These are phyloP conservation scores for Apodemia zela DNA, from an alignment of 2,888 invertebrate species.

Conservation along the genomic window DNA sequence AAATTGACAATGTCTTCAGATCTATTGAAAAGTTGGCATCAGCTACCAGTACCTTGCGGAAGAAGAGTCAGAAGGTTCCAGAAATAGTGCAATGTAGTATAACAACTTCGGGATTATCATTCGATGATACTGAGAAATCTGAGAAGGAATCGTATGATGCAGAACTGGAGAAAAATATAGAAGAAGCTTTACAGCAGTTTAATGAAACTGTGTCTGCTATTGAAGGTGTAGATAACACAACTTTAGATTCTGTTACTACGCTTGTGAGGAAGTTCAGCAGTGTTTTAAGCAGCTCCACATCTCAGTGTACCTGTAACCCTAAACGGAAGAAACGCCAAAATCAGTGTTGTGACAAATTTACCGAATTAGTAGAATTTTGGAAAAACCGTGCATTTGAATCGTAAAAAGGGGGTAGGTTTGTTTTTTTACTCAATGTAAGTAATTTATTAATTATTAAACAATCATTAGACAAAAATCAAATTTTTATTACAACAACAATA, in stretches of 20 bases:
- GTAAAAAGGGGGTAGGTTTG: constrained; percentile 4
- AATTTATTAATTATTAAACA: too few species aligned
- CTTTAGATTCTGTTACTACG: constrained; percentile 57
- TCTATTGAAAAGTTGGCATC: constrained; percentile 62
- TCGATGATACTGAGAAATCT: constrained; percentile 52
- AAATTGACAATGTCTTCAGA: constrained; percentile 64
- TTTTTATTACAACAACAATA: too few species aligned
- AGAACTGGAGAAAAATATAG: constrained; percentile 58
- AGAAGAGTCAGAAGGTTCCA: constrained; percentile 44
- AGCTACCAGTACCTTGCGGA: constrained; percentile 44
- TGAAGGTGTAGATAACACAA: constrained; percentile 40
- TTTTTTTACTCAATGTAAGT: neutral
- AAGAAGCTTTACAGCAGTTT: constrained; percentile 61
- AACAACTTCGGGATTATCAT: constrained; percentile 53
- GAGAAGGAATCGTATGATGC: constrained; percentile 42
- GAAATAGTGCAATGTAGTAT: constrained; percentile 61
- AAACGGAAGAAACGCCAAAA: constrained; percentile 33
- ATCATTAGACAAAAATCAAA: too few species aligned
- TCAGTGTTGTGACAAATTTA: constrained; percentile 56
- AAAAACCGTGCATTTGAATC: constrained; percentile 41
- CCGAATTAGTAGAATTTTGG: constrained; percentile 65
- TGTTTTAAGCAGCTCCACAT: constrained; percentile 48
- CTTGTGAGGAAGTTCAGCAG: constrained; percentile 60
- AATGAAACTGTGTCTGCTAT: constrained; percentile 46
- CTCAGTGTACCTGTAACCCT: constrained; percentile 39